Evolutionary conservation across 2,113 vertebrate species (phyloP).

Genomic region (Pelusios castaneus): DNA sequence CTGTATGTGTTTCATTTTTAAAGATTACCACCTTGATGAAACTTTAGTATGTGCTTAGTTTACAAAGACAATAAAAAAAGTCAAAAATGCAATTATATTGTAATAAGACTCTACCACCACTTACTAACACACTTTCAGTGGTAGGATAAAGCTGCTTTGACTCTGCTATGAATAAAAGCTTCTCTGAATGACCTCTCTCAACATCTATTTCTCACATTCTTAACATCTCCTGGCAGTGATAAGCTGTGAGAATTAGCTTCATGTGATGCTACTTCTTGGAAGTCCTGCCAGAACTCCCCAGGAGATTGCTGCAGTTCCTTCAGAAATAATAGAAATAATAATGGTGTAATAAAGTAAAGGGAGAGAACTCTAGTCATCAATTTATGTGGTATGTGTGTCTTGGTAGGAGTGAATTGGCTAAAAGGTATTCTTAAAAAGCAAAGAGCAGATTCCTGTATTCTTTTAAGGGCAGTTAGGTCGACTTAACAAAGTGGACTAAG

Average conservation of each 20-base stretch:
- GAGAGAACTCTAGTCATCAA: neutral
- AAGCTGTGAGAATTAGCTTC: slow-evolving; percentile 31
- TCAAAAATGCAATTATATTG: neutral
- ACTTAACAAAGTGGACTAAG: too few relatives aligned
- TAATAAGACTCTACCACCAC: neutral
- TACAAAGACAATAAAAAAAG: neutral
- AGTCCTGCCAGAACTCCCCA: neutral
- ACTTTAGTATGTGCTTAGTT: neutral
- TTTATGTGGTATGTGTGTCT: neutral
- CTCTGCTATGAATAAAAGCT: neutral
- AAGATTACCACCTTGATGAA: neutral
- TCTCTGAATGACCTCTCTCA: neutral
- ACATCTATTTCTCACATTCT: neutral
- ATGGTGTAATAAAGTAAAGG: neutral
- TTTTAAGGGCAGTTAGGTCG: too few relatives aligned
- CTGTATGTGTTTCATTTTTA: neutral
- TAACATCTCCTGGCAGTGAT: slow-evolving; percentile 7
- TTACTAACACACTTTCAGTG: neutral
- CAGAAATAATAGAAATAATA: slow-evolving; percentile 30
- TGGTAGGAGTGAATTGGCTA: neutral
- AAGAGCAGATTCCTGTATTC: neutral
- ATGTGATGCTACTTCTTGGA: slow-evolving; percentile 7
- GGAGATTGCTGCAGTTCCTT: neutral
- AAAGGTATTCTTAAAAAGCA: neutral
- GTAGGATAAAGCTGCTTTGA: neutral